A percentile compares a stretch with the other conserved stretches of the same genome.
phyloP scores from a whole-genome alignment of 1,140 invertebrate species.

The Pantala flavescens region DNA sequence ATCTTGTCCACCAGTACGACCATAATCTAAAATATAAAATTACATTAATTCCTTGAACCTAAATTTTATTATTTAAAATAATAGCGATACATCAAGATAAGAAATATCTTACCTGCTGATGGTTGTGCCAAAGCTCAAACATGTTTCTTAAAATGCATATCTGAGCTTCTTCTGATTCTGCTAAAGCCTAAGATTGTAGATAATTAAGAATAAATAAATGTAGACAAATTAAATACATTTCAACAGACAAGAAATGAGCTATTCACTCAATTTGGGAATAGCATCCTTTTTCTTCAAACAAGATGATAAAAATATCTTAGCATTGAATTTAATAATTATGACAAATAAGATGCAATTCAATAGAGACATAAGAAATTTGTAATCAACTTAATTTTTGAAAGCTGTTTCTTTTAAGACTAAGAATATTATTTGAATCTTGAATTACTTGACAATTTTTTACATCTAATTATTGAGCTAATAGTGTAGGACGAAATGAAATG shows the following conservation, averaged over 20 bases:
- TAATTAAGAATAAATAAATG: neutral
- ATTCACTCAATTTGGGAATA: no score
- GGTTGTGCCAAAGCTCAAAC: conserved; percentile 86
- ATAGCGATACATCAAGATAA: no score
- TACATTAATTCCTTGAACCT: neutral
- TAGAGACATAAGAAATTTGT: no score
- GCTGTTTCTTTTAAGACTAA: no score
- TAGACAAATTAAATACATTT: neutral
- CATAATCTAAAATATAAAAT: conserved; percentile 62
- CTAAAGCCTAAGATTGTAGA: conserved; percentile 52
- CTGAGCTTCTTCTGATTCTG: conserved; percentile 90
- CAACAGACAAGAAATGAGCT: no score
- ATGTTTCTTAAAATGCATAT: conserved; percentile 87
- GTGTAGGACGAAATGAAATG: no score
- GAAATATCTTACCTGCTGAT: conserved; percentile 57
- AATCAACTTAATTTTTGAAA: no score
- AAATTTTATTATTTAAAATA: neutral
- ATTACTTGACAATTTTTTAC: no score
- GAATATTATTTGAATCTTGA: no score
- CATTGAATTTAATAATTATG: neutral
- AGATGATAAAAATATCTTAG: neutral
- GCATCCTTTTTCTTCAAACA: no score
- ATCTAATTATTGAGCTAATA: no score
- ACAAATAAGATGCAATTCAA: neutral
- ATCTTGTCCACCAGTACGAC: conserved; percentile 93